Evolutionary conservation across 2,797 vertebrate genomes (phyloP), one percentile per base, ranked within the genome.

Genomic region (Gephyroberyx darwinii): DNA sequence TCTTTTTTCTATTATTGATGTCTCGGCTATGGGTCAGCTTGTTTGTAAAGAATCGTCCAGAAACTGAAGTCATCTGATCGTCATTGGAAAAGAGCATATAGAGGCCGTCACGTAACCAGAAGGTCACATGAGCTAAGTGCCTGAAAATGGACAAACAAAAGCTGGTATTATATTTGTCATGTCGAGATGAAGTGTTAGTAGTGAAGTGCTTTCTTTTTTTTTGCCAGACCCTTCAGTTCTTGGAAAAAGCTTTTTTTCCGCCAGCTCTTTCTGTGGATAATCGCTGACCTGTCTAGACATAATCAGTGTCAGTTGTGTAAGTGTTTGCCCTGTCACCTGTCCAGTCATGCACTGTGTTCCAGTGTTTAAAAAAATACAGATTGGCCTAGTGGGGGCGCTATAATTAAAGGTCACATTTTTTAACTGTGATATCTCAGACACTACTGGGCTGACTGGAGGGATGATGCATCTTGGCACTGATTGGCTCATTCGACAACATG

Each of bases 261-360:
- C 39, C 37, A 26, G 19, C 41, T 50, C 17, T 48, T 65, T 39
- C 33, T 12, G 13, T 33, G 48, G 73, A 60, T 74, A 73, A 85
- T 71, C 65, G 33, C 13, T 0, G 3, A 8, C 79, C 57, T 39
- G 75, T 80, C 65, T 66, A 57, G 76, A 70, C 62, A 1, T 22
- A 62, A 10, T 39, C 8, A 74, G 6, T n/a, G 31, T 17, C 56
- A 66, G 58, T 63, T 74, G 57, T 26, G 16, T 2, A 13, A 7
- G 10, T 16, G 39, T 17, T n/a, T 51, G 6, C 67, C 6, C 47
- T 58, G 17, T 45, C 52, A 56, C 7, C 1, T 16, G 19, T 55
- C 52, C 51, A 39, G 35, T 59, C 37, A 10, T 26, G 26, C 26
- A 26, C 26, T 26, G 26, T 26, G 26, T 26, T 26, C 26, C 26